Evolutionary conservation across 2,113 vertebrate species (phyloP).

Genomic region (Caranx ignobilis): DNA sequence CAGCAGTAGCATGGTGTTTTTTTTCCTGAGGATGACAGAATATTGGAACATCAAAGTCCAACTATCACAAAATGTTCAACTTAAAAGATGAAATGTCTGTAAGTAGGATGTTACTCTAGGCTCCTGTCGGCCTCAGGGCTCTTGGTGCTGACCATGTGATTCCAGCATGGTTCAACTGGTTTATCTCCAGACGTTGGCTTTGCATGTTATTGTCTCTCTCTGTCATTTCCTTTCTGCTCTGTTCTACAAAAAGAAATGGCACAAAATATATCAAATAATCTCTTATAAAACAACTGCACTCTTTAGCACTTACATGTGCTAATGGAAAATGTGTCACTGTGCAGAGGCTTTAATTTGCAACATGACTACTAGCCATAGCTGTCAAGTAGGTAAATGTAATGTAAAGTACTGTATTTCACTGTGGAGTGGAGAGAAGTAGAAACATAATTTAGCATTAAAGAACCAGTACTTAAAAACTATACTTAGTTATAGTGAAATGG

Average conservation of each 20-base stretch:
- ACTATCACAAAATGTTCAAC: background rate
- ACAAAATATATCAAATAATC: background rate
- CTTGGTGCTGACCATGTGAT: background rate
- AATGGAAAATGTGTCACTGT: slow-evolving; percentile 20
- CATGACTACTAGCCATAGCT: too few species aligned
- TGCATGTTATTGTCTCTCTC: background rate
- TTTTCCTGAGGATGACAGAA: background rate
- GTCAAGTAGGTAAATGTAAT: background rate
- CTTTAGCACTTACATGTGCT: background rate
- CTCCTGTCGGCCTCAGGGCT: background rate
- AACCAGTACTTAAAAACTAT: background rate
- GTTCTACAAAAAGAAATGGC: background rate
- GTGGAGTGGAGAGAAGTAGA: background rate
- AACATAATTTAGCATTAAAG: background rate
- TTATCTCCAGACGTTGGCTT: background rate
- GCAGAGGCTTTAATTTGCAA: too few species aligned
- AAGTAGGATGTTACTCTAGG: too few species aligned
- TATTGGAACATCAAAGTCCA: background rate
- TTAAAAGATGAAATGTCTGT: background rate
- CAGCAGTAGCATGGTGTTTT: background rate
- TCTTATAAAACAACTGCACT: background rate
- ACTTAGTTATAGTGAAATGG: background rate
- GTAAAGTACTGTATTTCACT: background rate
- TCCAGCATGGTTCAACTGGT: background rate
- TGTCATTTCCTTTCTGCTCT: background rate